Conservation (phyloP, 2,797 vertebrate species). For the Lagorchestes hirsutus region DNA sequence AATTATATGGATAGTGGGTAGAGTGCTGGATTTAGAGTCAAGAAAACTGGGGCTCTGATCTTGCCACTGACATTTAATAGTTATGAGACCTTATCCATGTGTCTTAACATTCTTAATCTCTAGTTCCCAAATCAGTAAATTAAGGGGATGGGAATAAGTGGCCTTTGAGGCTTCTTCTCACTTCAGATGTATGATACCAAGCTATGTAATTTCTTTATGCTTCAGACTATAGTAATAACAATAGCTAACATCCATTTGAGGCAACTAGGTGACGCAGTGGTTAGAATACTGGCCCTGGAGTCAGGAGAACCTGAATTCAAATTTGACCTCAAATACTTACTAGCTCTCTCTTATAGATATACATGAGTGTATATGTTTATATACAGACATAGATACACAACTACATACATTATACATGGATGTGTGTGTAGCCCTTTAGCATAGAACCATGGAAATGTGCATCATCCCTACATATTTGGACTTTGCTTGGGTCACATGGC, state of each 20-base stretch:
- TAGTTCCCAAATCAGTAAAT: background rate
- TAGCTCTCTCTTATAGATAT: background rate
- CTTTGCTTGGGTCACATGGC: background rate
- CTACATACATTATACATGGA: background rate
- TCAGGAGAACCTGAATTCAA: too few species aligned
- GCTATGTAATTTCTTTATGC: too few species aligned
- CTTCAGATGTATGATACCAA: background rate
- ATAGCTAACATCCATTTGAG: too few species aligned
- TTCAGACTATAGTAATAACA: too few species aligned
- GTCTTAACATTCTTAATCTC: background rate
- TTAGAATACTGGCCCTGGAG: too few species aligned
- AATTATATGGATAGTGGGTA: background rate
- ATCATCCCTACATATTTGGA: background rate
- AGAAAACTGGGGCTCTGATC: background rate
- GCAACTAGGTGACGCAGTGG: too few species aligned
- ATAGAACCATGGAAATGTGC: background rate
- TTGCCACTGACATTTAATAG: background rate
- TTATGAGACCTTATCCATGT: background rate
- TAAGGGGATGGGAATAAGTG: too few species aligned
- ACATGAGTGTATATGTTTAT: background rate
- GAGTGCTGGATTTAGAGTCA: background rate
- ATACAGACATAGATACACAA: background rate
- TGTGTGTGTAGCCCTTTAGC: background rate
- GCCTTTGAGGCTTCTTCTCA: background rate
- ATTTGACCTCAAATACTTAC: too few species aligned